These are phyloP conservation scores for Forbesichthys papilliferus DNA, from an alignment of 2,113 vertebrate species.

Conservation along the genomic window DNA sequence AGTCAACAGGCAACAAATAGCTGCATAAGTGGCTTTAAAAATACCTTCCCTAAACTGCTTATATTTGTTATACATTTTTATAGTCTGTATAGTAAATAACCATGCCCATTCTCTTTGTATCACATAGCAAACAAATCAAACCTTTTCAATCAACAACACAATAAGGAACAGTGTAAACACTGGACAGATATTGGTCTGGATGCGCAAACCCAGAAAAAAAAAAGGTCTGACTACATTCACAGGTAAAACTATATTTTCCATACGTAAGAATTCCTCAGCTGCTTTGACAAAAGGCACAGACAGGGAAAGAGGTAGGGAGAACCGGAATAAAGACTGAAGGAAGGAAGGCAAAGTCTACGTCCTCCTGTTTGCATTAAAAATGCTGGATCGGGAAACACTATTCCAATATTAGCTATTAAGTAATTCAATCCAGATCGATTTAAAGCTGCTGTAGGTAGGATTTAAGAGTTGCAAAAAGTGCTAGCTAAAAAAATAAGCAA, in stretches of 20 bases:
- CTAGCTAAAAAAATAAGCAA: too few relatives aligned
- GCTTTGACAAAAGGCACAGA: constrained; percentile 59
- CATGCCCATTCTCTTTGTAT: constrained; percentile 4
- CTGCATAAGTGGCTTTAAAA: constrained; percentile 13
- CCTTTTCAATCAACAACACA: not conserved
- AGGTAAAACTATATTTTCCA: constrained; percentile 22
- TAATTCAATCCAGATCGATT: too few relatives aligned
- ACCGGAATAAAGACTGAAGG: constrained; percentile 1
- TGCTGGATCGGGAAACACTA: not conserved
- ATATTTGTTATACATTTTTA: constrained; percentile 20
- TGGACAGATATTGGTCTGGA: constrained; percentile 8
- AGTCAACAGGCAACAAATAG: not conserved
- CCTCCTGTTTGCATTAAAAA: not conserved
- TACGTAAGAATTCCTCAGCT: constrained; percentile 11
- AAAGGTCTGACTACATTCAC: constrained; percentile 22
- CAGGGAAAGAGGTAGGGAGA: constrained; percentile 25
- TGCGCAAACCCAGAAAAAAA: not conserved
- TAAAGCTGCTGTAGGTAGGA: too few relatives aligned
- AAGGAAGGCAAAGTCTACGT: not conserved
- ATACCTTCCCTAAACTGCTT: not conserved
- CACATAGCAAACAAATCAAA: constrained; percentile 7
- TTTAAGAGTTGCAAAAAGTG: too few relatives aligned
- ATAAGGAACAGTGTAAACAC: constrained; percentile 35
- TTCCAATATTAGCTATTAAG: not conserved
- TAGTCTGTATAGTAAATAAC: constrained; percentile 6